These are phyloP conservation scores for Apaloderma vittatum DNA, from an alignment of 2,113 vertebrate species.

Conservation along the genomic window DNA sequence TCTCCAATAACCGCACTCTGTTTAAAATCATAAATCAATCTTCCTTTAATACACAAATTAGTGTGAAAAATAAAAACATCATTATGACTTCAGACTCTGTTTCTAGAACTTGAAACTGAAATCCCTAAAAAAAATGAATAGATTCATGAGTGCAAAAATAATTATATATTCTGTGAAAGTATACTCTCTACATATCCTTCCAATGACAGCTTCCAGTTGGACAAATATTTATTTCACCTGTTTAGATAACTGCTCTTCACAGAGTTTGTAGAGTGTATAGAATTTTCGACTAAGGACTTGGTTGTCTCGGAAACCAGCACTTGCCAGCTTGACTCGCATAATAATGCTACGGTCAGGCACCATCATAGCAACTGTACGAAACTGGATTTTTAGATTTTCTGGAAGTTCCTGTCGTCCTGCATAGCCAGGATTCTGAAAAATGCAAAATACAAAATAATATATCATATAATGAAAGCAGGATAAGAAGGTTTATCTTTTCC, in stretches of 20 bases:
- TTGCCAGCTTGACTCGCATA: conserved; percentile 80
- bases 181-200: neutral
- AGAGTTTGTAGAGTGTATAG: conserved; percentile 79
- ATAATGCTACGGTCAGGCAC: conserved; percentile 79
- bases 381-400: conserved; percentile 79
- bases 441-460: neutral
- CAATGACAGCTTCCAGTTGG: neutral
- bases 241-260: conserved; percentile 80
- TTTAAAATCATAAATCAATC: neutral
- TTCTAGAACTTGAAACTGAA: neutral
- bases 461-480: neutral
- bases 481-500: neutral
- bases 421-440: conserved; percentile 76
- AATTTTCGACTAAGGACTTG: conserved; percentile 78
- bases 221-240: conserved; percentile 71
- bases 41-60: neutral
- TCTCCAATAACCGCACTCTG: neutral
- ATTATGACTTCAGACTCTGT: neutral
- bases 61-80: neutral
- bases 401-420: conserved; percentile 79
- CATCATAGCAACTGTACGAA: conserved; percentile 80
- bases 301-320: conserved; percentile 79
- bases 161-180: neutral
- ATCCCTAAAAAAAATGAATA: neutral
- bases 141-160: neutral